A percentile compares a stretch with the other conserved stretches of the same genome.
Evolutionary conservation across 2,113 vertebrate genomes (phyloP).

Genomic region (Phrynosoma platyrhinos): DNA sequence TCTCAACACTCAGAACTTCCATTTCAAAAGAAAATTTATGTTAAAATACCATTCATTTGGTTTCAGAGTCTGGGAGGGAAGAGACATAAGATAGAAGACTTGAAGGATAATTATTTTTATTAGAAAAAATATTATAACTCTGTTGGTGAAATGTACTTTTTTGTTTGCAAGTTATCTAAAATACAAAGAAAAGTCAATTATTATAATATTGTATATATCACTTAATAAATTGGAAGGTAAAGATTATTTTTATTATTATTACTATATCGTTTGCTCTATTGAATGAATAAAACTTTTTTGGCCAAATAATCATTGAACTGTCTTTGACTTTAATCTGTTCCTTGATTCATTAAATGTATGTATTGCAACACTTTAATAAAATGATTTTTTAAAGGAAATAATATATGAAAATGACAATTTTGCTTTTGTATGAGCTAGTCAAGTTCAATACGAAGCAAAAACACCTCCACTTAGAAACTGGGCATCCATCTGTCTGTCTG

Average conservation of each 20-base stretch:
- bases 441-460: neutral
- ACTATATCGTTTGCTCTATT: neutral
- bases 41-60: neutral
- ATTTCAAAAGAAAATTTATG: slow-evolving; percentile 28
- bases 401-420: neutral
- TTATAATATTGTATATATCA: neutral
- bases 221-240: neutral
- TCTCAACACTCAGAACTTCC: slow-evolving; percentile 40
- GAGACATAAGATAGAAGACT: rapidly evolving
- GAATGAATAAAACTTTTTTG: neutral
- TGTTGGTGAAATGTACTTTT: neutral
- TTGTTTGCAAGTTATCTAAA: slow-evolving; percentile 12
- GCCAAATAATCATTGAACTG: neutral
- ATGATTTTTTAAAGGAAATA: neutral
- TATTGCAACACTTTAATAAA: neutral
- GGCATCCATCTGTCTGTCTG: no score
- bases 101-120: neutral
- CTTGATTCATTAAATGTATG: neutral
- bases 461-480: neutral
- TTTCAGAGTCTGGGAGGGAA: neutral
- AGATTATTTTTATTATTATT: neutral
- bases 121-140: neutral
- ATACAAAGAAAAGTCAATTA: slow-evolving; percentile 5
- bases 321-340: neutral
- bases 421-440: neutral